Conservation (phyloP, 92 coral and sea anemone species). For the Zoanthus sansibaricus region DNA sequence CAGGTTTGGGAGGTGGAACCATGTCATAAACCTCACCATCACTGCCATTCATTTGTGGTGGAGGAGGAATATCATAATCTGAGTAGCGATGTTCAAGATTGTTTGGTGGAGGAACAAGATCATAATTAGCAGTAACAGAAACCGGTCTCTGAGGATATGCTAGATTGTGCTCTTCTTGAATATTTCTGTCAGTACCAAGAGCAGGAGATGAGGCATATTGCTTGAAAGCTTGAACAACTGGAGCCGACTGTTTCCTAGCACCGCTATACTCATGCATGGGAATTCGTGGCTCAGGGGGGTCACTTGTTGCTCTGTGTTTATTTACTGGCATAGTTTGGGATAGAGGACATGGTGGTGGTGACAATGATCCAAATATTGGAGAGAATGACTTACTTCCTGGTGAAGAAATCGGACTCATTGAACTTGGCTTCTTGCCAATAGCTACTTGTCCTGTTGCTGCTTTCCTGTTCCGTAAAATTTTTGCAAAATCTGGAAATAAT, state of each 20-base stretch:
- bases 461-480: slow-evolving; percentile 20
- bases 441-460: slow-evolving; percentile 25
- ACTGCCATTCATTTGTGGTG: slow-evolving; percentile 36
- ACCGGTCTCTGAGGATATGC: slow-evolving; percentile 66
- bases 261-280: slow-evolving; percentile 9
- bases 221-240: slow-evolving; percentile 28
- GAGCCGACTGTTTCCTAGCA: slow-evolving; percentile 38
- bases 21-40: slow-evolving; percentile 59
- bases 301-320: slow-evolving; percentile 35
- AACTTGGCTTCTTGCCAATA: not conserved
- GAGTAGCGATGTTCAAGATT: slow-evolving; percentile 15
- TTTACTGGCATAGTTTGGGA: slow-evolving; percentile 49
- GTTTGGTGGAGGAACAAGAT: slow-evolving; percentile 61
- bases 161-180: slow-evolving; percentile 3
- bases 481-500: slow-evolving; percentile 10
- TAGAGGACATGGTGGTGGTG: slow-evolving; percentile 54
- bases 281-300: slow-evolving; percentile 31
- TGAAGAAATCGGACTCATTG: slow-evolving; percentile 42
- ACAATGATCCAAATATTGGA: slow-evolving; percentile 45
- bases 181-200: slow-evolving; percentile 1
- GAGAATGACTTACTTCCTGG: slow-evolving; percentile 26
- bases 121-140: slow-evolving; percentile 55
- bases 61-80: slow-evolving; percentile 72
- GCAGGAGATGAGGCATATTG: slow-evolving; percentile 36
- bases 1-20: slow-evolving; percentile 52